These are phyloP conservation scores for Gobionotothen gibberifrons DNA, from an alignment of 2,797 vertebrate species.

Conservation along the genomic window DNA sequence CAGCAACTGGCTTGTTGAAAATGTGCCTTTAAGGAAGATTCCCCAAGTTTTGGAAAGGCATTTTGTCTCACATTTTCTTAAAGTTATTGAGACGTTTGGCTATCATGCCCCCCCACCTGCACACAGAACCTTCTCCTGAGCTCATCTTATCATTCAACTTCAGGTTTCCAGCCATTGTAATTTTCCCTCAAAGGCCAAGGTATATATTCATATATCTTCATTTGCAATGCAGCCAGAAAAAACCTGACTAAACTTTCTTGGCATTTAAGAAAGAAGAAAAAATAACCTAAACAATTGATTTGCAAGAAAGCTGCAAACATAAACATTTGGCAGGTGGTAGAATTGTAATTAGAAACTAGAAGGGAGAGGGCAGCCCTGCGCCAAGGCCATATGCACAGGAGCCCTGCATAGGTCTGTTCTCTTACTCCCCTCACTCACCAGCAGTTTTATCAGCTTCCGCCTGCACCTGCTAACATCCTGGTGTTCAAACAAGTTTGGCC, in stretches of 20 bases:
- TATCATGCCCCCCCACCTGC: slow-evolving; percentile 16
- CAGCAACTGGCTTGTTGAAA: slow-evolving; percentile 6
- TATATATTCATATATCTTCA: not conserved
- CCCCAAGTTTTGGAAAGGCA: slow-evolving; percentile 24
- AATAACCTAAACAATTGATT: not conserved
- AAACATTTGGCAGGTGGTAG: not conserved
- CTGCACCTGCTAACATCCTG: too few relatives aligned
- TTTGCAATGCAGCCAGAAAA: slow-evolving; percentile 4
- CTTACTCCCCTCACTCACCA: too few relatives aligned
- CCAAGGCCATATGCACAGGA: too few relatives aligned
- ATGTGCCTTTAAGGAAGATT: slow-evolving; percentile 25
- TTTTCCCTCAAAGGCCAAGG: slow-evolving; percentile 13
- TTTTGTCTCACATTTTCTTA: slow-evolving; percentile 41
- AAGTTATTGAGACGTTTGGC: slow-evolving; percentile 27
- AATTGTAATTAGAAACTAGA: not conserved
- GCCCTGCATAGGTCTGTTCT: too few relatives aligned
- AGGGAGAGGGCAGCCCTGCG: too few relatives aligned
- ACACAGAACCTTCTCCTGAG: slow-evolving; percentile 11
- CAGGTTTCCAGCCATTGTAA: slow-evolving; percentile 15
- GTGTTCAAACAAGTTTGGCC: too few relatives aligned
- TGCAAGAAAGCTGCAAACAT: not conserved
- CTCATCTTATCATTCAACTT: slow-evolving; percentile 22
- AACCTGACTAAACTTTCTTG: not conserved
- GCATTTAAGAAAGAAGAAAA: not conserved
- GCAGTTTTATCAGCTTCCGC: too few relatives aligned